These are phyloP conservation scores for Nematopogon swammerdamellus DNA, from an alignment of 2,888 invertebrate genomes.

Conservation along the genomic window DNA sequence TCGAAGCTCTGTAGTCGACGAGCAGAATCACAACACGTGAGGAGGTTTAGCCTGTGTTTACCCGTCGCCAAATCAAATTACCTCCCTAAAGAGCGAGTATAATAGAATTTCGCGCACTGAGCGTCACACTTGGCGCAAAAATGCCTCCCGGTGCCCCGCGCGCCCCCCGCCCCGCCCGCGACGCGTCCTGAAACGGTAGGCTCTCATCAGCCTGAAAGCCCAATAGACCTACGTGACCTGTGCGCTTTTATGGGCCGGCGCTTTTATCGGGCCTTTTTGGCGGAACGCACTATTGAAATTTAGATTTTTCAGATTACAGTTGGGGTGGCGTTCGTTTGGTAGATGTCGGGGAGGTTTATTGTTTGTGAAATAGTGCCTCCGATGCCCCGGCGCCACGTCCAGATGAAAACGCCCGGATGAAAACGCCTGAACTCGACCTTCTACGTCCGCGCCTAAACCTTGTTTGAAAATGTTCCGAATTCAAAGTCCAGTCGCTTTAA, in stretches of 20 bases:
- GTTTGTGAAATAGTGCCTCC: not conserved
- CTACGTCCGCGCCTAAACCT: too few species aligned
- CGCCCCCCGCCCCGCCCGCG: not conserved
- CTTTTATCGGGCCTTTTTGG: not conserved
- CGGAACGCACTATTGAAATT: not conserved
- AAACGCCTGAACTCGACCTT: too few species aligned
- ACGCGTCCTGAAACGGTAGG: not conserved
- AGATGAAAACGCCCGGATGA: too few species aligned
- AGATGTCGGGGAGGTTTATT: not conserved
- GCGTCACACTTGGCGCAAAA: not conserved
- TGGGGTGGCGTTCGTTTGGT: not conserved
- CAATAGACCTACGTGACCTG: not conserved
- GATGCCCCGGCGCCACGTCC: too few species aligned
- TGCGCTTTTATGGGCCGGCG: not conserved
- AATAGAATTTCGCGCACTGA: not conserved
- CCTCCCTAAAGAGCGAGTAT: not conserved
- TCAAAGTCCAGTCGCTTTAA: too few species aligned
- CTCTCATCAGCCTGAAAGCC: not conserved
- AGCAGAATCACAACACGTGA: too few species aligned
- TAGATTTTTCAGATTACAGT: not conserved
- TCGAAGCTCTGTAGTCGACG: too few species aligned
- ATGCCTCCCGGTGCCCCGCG: too few species aligned
- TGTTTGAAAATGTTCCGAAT: too few species aligned
- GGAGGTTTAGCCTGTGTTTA: not conserved
- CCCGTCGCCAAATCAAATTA: not conserved